Evolutionary conservation across 2,113 vertebrate genomes (phyloP).

Genomic region (Bubo scandiacus): DNA sequence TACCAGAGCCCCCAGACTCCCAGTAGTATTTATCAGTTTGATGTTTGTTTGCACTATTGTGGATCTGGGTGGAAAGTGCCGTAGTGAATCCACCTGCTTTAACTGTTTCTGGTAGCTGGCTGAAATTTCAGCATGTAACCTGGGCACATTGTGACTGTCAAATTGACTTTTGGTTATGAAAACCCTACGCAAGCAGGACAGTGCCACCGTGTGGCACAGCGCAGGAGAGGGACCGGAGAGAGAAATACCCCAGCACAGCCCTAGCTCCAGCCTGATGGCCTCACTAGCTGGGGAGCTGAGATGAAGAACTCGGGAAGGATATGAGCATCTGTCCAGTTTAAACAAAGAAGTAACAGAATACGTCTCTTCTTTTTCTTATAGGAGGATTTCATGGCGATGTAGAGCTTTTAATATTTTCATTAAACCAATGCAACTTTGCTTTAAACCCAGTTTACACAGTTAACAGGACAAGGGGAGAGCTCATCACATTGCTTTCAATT

Average conservation of each 20-base stretch:
- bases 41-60: background rate
- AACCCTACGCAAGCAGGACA: background rate
- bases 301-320: no score
- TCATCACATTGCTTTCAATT: background rate
- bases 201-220: conserved; percentile 6
- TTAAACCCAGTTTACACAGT: background rate
- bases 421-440: background rate
- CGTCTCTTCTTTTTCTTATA: background rate
- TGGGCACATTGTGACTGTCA: background rate
- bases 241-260: background rate
- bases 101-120: background rate
- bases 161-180: background rate
- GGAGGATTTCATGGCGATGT: background rate
- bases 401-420: background rate
- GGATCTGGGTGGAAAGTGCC: background rate
- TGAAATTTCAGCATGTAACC: background rate
- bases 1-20: background rate
- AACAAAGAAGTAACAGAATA: background rate
- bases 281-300: background rate
- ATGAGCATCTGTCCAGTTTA: no score
- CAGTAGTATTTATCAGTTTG: background rate
- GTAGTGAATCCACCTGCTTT: background rate
- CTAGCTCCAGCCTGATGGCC: background rate
- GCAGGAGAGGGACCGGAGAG: background rate
- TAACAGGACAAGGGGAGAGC: background rate